Evolutionary conservation across 2,888 invertebrate species (phyloP).

Genomic region (Nowickia ferox): DNA sequence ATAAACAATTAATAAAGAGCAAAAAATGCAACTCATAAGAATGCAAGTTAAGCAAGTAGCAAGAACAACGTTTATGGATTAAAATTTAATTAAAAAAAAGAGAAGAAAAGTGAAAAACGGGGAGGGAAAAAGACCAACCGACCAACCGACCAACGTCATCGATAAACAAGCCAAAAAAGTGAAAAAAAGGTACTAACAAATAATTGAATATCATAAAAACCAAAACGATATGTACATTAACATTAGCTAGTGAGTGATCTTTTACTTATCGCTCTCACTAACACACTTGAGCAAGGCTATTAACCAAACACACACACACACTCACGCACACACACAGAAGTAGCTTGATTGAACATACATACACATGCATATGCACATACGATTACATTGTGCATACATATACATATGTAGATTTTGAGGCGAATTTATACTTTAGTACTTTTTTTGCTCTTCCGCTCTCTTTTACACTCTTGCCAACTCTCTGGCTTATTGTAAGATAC

Average conservation of each 20-base stretch:
- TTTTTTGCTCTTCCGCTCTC: slow-evolving; percentile 33
- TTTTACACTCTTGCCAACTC: neutral
- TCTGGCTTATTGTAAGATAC: neutral
- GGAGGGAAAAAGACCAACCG: slow-evolving; percentile 8
- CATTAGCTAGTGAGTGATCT: slow-evolving; percentile 44
- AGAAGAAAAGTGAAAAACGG: slow-evolving; percentile 34
- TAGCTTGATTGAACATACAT: too few species aligned
- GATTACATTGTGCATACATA: neutral
- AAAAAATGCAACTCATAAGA: neutral
- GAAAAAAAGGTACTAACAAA: slow-evolving; percentile 35
- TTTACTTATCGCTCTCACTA: slow-evolving; percentile 38
- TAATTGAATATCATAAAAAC: slow-evolving; percentile 38
- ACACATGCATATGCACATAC: too few species aligned
- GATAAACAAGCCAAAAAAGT: slow-evolving; percentile 62
- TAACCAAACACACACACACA: neutral
- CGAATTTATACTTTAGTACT: slow-evolving; percentile 53
- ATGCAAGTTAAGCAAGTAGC: slow-evolving; percentile 19
- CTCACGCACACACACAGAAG: too few species aligned
- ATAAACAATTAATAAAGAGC: neutral
- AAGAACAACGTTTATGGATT: slow-evolving; percentile 24
- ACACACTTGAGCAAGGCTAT: neutral
- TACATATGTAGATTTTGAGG: slow-evolving; percentile 11
- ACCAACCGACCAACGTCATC: slow-evolving; percentile 58
- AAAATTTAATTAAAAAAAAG: slow-evolving; percentile 44
- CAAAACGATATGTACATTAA: neutral